Evolutionary conservation across 2,888 invertebrate species (phyloP).

Genomic region (Beris chalybata): DNA sequence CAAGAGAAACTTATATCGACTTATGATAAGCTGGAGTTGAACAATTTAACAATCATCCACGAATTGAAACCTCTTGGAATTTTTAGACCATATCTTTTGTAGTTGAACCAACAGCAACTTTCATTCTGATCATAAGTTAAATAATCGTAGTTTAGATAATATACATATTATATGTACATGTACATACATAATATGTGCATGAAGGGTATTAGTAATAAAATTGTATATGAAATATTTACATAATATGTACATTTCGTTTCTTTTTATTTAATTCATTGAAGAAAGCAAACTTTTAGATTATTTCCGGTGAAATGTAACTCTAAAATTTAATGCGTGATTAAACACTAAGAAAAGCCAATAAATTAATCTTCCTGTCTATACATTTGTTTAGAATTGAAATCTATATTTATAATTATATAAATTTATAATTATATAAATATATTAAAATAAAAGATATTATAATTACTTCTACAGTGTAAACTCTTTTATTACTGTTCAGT

Average conservation of each 20-base stretch:
- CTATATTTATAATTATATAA: conserved; percentile 31
- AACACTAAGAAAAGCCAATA: conserved; percentile 17
- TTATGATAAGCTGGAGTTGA: too few species aligned
- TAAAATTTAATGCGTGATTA: conserved; percentile 14
- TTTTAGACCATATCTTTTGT: conserved; percentile 37
- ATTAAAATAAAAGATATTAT: conserved; percentile 23
- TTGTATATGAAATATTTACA: not conserved
- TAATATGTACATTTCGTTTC: too few species aligned
- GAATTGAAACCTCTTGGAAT: conserved; percentile 25
- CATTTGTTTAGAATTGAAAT: conserved; percentile 31
- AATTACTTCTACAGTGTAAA: not conserved
- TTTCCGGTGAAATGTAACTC: too few species aligned
- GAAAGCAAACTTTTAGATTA: too few species aligned
- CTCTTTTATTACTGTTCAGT: too few species aligned
- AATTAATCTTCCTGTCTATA: conserved; percentile 30
- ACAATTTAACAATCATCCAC: conserved; percentile 28
- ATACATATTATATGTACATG: too few species aligned
- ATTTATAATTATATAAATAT: conserved; percentile 28
- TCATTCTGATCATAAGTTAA: conserved; percentile 17
- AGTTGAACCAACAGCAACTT: conserved; percentile 14
- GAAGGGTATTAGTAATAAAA: conserved; percentile 23
- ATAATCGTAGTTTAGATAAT: conserved; percentile 20
- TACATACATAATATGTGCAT: conserved; percentile 2
- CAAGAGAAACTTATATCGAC: too few species aligned
- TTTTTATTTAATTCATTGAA: too few species aligned